Evolutionary conservation across 1,140 invertebrate genomes (phyloP), one percentile per base, ranked within the genome.

Genomic region (Calliphora vicina): DNA sequence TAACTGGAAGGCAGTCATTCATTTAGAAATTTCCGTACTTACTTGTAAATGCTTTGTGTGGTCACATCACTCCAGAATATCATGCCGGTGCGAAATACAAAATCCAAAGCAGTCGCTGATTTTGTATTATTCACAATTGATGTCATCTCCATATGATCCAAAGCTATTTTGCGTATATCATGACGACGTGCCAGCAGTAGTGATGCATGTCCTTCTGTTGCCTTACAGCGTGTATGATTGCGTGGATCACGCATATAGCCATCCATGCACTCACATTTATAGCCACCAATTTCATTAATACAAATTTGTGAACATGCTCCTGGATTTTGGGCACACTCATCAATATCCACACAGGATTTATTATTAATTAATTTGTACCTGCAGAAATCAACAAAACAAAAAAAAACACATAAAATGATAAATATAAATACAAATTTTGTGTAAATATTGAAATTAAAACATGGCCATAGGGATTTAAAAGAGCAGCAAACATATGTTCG

Each of bases 11-110:
- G n/a, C n/a, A n/a, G n/a, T n/a, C n/a, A n/a, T n/a, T n/a, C n/a
- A n/a, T n/a, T n/a, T n/a, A n/a, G n/a, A n/a, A n/a, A n/a, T n/a
- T n/a, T 43, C 42, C 5, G 2, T 83, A 91, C 92, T 92, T 88
- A 95, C 94, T 96, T 97, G 90, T 96, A 97, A 86, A 99, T 98
- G 90, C 95, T 95, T 88, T 97, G 96, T 86, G 96, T 95, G 15
- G 94, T 94, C 35, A 97, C 94, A 92, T 99, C 98, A 88, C 96
- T 97, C 97, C 97, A 99, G 87, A 97, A 98, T 80, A 99, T 96
- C 94, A 96, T 97, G 80, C 96, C 96, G 5, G 96, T 97, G 83
- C 95, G 93, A 91, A 97, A 97, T 2, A 97, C 96, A 87, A 97
- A 97, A 89, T 98, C 97, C 3, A 98, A 90, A 0, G 96, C 97